Evolutionary conservation across 2,113 vertebrate genomes (phyloP), one percentile per base, ranked within the genome.

Genomic region (Boleophthalmus pectinirostris): DNA sequence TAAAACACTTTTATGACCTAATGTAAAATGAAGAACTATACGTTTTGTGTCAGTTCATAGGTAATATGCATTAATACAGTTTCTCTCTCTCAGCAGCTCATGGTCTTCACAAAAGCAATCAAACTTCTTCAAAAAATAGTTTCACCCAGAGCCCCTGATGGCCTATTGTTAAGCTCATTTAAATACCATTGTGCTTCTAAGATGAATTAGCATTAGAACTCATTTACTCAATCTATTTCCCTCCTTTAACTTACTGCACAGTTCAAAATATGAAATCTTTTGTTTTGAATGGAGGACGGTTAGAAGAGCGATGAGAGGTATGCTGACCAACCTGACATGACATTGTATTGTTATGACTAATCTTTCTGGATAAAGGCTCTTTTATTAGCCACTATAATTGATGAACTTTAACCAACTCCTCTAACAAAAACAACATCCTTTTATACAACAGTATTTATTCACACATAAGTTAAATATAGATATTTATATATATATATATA

Each of bases 281-380:
- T 53, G 1, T 53, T 6, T 54, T 54, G 51, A 54, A 54, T 11
- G 20, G 24, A 13, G 3, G 2, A 25, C 21, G 23, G n/a, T 14
- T 24, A 13, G 21, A 58, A 25, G 5, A 58, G 4, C 21, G 4
- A 25, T 20, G 7, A 18, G 51, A 54, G 51, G 69, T 38, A 88
- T 89, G 87, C 72, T n/a, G 56, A 60, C 78, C 49, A 78, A 85
- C 82, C 75, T 58, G 73, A 51, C 24, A 11, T 18, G 58, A 53
- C 11, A 14, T 15, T 53, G 65, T 73, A 73, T 70, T 72, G 65
- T n/a, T 1, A 23, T 70, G 67, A 72, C 38, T 18, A 0, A 18
- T 29, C 18, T 20, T 13, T 13, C 7, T 21, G 23, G 2, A 63
- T 16, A 20, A 63, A 13, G 8, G 11, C 10, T 58, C 56, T 15